Conservation (phyloP, 2,797 vertebrate species). For the Cirrhinus molitorella region DNA sequence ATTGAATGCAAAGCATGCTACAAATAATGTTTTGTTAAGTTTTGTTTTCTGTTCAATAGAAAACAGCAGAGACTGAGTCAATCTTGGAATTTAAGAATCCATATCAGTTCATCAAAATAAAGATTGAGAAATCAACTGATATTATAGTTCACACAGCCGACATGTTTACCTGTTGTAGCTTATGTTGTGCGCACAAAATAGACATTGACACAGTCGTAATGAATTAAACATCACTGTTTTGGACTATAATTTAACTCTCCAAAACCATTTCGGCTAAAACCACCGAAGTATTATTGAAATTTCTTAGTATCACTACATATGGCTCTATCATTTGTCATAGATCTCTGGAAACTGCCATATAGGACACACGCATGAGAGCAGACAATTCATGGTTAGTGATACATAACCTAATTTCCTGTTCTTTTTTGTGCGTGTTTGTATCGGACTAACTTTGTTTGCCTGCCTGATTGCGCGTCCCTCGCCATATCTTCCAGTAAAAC, state of each 20-base stretch:
- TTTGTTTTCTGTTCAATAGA: background rate
- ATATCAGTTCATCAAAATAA: background rate
- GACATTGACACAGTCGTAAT: background rate
- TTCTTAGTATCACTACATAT: background rate
- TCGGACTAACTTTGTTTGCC: conserved; percentile 3
- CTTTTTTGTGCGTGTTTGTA: conserved; percentile 14
- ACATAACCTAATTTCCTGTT: conserved; percentile 26
- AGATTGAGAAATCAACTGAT: background rate
- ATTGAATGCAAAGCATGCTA: background rate
- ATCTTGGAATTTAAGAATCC: background rate
- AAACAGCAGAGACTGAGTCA: background rate
- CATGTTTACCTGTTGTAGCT: background rate
- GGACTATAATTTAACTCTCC: background rate
- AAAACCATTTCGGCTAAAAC: too few species aligned
- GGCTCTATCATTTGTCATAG: background rate
- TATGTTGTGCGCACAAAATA: background rate
- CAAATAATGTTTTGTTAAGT: background rate
- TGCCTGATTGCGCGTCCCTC: background rate
- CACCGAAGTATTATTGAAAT: background rate
- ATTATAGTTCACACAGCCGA: background rate
- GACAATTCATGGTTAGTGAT: background rate
- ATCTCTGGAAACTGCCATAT: background rate
- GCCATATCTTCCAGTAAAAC: conserved; percentile 6
- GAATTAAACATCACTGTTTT: background rate
- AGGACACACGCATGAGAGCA: background rate